phyloP scores from a whole-genome alignment of 2,113 vertebrate species.

The Cepphus grylle region DNA sequence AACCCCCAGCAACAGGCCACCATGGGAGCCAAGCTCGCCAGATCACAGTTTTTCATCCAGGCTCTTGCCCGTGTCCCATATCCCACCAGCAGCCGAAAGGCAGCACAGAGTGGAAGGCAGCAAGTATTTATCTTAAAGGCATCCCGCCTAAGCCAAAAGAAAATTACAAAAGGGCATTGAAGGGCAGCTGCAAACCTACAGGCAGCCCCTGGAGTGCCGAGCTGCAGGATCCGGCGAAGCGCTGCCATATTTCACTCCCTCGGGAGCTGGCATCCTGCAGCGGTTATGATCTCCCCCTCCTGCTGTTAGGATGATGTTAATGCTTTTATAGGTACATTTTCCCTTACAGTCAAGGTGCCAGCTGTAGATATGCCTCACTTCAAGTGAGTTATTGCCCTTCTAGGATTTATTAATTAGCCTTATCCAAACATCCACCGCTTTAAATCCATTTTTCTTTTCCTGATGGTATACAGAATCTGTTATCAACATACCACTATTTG shows the following conservation, averaged over 20 bases:
- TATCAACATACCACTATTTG: neutral
- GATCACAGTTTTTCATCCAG: neutral
- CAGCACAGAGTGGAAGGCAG: neutral
- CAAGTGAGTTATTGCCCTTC: neutral
- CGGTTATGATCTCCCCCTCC: neutral
- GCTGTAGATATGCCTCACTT: conserved; percentile 8
- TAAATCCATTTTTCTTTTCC: conserved; percentile 8
- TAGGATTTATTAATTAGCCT: conserved; percentile 39
- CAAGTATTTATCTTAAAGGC: neutral
- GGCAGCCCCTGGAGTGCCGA: fast-evolving
- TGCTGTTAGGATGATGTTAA: neutral
- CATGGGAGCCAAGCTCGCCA: fast-evolving
- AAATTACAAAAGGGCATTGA: neutral
- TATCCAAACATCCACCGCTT: conserved; percentile 5
- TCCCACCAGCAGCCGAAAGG: neutral
- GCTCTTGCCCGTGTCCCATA: neutral
- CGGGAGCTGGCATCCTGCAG: neutral
- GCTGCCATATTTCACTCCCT: neutral
- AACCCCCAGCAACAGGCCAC: neutral
- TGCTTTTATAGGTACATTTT: neutral
- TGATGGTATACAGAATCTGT: neutral
- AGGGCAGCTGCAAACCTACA: neutral
- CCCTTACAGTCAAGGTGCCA: neutral
- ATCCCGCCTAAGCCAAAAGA: neutral
- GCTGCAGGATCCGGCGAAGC: neutral